These are phyloP conservation scores for Eptatretus atami DNA, from an alignment of 2,797 vertebrate genomes.

Conservation along the genomic window DNA sequence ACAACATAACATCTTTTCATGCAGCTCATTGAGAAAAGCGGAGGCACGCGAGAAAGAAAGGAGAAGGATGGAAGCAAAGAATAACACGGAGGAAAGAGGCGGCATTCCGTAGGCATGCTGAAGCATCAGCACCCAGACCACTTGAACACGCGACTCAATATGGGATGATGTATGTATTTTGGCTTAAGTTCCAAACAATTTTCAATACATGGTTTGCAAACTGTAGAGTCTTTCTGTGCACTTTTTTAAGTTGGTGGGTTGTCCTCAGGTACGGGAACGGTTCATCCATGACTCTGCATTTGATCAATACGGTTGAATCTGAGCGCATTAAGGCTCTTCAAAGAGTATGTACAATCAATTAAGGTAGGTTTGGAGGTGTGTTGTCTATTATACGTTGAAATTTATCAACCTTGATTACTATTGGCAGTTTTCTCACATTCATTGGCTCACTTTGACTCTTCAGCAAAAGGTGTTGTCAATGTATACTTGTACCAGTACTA, in stretches of 20 bases:
- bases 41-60: conserved; percentile 66
- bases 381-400: too few species aligned
- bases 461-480: too few species aligned
- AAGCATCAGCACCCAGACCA: conserved; percentile 76
- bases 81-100: conserved; percentile 97
- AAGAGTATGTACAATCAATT: conserved; percentile 84
- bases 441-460: too few species aligned
- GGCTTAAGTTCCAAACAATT: fast-evolving
- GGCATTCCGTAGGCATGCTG: conserved; percentile 88
- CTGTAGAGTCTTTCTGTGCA: neutral
- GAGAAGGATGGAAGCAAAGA: conserved; percentile 85
- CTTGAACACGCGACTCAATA: conserved; percentile 51
- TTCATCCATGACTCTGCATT: conserved; percentile 82
- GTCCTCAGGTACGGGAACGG: conserved; percentile 39
- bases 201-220: neutral
- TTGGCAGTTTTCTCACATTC: too few species aligned
- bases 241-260: neutral
- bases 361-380: conserved; percentile 21
- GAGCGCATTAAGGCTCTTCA: conserved; percentile 94
- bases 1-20: neutral
- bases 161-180: conserved; percentile 49
- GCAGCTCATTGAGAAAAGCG: conserved; percentile 73
- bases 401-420: too few species aligned
- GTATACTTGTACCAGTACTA: too few species aligned
- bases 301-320: conserved; percentile 73